Conservation (phyloP, 2,797 vertebrate species). For the Lerista edwardsae region DNA sequence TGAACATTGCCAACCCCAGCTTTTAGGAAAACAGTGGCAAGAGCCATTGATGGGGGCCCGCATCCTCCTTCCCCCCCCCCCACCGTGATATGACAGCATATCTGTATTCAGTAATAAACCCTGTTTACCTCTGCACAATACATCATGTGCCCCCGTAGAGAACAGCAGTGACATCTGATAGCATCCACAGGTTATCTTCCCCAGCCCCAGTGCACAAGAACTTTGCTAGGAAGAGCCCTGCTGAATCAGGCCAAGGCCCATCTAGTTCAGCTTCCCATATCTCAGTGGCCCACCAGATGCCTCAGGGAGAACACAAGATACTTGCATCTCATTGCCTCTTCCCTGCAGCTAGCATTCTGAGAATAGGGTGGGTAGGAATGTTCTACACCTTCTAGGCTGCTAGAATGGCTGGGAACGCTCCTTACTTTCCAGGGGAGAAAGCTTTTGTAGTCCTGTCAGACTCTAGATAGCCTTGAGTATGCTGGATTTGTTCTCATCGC, state of each 20-base stretch:
- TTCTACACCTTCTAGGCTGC: not conserved
- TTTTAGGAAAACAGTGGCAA: not conserved
- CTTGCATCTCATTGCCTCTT: no score
- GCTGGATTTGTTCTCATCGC: not conserved
- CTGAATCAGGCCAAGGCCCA: no score
- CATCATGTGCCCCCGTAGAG: not conserved
- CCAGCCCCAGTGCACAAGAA: not conserved
- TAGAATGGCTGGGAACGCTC: not conserved
- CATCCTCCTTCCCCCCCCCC: not conserved
- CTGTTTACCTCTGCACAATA: not conserved
- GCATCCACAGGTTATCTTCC: not conserved
- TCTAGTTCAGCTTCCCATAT: no score
- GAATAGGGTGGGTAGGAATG: not conserved
- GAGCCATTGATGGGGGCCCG: not conserved
- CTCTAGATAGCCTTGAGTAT: not conserved
- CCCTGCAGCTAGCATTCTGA: no score
- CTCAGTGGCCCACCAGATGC: no score
- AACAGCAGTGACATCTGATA: not conserved
- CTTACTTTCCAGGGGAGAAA: not conserved
- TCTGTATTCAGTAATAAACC: not conserved
- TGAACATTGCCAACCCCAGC: not conserved
- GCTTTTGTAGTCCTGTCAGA: not conserved
- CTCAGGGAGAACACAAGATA: no score
- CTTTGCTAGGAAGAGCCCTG: slow-evolving; percentile 2
- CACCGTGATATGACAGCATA: not conserved